phyloP scores from a whole-genome alignment of 2,797 vertebrate genomes.

The Erethizon dorsatum region DNA sequence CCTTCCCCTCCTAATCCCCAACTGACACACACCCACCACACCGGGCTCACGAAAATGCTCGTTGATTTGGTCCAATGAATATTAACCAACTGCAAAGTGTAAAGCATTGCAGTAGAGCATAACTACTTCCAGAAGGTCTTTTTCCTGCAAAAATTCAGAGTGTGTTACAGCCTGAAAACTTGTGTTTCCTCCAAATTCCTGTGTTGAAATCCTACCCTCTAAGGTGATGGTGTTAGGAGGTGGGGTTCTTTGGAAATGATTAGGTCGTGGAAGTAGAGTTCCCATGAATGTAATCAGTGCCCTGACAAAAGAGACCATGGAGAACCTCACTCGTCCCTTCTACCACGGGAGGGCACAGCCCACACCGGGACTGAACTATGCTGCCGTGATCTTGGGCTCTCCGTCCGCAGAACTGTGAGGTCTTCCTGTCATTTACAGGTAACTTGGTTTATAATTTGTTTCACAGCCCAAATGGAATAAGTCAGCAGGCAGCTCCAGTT shows the following conservation, averaged over 20 bases:
- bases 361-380: neutral
- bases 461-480: neutral
- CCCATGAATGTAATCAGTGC: neutral
- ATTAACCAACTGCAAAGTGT: neutral
- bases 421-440: neutral
- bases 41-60: neutral
- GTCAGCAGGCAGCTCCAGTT: neutral
- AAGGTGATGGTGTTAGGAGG: neutral
- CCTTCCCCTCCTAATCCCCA: fast-evolving
- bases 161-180: neutral
- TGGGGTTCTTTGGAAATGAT: neutral
- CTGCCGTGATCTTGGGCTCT: neutral
- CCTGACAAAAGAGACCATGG: neutral
- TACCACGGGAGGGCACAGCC: neutral
- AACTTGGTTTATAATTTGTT: neutral
- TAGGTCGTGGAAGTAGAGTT: neutral
- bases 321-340: neutral
- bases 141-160: neutral
- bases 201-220: neutral
- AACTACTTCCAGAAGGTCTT: slow-evolving; percentile 20
- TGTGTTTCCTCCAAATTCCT: neutral
- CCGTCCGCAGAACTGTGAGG: neutral
- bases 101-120: neutral
- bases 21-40: neutral
- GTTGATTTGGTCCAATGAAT: neutral